Base-by-base conservation (phyloP, 2,797 vertebrate species). In the Peromyscus attwateri region DNA sequence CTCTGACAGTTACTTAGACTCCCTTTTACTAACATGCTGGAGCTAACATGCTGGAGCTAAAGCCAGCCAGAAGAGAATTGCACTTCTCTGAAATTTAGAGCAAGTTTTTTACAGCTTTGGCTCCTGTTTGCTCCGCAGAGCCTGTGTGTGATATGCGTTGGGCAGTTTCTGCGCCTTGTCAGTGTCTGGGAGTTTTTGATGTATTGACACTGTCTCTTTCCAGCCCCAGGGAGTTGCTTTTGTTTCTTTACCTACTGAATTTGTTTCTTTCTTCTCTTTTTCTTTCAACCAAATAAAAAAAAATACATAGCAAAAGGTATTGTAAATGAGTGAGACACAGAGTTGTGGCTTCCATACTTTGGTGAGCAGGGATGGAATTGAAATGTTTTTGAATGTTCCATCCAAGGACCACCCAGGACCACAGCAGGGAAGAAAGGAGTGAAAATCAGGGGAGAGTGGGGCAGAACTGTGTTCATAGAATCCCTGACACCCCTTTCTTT, bases 241-340 rank as follows among this genome's bases (percentile, higher is more conserved):
- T 92, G 68, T 96, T 94, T 90, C 60, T 83, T 92, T 70, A 37
- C 49, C 49, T 21, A 66, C 71, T 64, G 60, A 79, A 68, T 88
- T 75, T 96, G 27, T 75, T 81, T 55, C 82, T 76, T 37, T 68
- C 19, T 81, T 57, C 60, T 89, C 1, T 90, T 68, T 79, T n/a
- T 64, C 46, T 84, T 90, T 80, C 55, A 81, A 66, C 76, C 85
- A 70, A 94, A 93, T 82, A n/a, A 87, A 93, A 87, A 77, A 73
- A 68, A 9, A n/a, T n/a, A 40, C 10, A 40, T 40, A 77, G 64
- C 73, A 40, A 95, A 90, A 89, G 27, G 34, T 49, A 89, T 88
- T 97, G 66, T 87, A 82, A 95, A 94, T 71, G 89, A 95, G 40
- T 0, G 34, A 52, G 34, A 49, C 64, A 80, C 49, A n/a, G 73